Conservation (phyloP, 2,888 invertebrate genomes). For the Lutraria lutraria region DNA sequence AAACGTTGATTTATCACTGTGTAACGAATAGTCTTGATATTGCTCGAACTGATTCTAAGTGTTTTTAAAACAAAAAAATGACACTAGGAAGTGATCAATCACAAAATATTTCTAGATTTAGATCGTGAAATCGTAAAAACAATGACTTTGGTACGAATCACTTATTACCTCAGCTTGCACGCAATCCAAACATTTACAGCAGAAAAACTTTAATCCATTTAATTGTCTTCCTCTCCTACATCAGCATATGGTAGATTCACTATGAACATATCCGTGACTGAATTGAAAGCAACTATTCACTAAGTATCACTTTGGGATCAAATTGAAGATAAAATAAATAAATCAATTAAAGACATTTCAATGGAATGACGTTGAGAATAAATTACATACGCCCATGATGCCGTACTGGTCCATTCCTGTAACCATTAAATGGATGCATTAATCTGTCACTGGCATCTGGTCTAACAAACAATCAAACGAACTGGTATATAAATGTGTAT, state of each 20-base stretch:
- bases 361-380: not conserved
- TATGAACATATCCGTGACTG: not conserved
- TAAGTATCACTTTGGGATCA: slow-evolving; percentile 7
- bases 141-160: not conserved
- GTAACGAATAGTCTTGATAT: too few species aligned
- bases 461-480: not conserved
- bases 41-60: too few species aligned
- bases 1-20: too few species aligned
- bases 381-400: not conserved
- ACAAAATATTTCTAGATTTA: not conserved
- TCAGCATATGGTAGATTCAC: not conserved
- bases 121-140: not conserved
- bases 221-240: not conserved
- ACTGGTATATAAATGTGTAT: not conserved
- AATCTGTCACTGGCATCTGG: not conserved
- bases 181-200: not conserved
- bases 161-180: not conserved
- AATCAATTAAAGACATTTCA: not conserved
- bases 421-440: not conserved
- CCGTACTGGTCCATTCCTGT: not conserved
- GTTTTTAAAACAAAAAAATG: not conserved
- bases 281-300: not conserved
- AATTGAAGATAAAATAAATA: slow-evolving; percentile 8
- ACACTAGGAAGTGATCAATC: not conserved
- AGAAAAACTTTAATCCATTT: not conserved